Conservation (phyloP, 2,888 invertebrate genomes). For the Pantelozetes paolii region DNA sequence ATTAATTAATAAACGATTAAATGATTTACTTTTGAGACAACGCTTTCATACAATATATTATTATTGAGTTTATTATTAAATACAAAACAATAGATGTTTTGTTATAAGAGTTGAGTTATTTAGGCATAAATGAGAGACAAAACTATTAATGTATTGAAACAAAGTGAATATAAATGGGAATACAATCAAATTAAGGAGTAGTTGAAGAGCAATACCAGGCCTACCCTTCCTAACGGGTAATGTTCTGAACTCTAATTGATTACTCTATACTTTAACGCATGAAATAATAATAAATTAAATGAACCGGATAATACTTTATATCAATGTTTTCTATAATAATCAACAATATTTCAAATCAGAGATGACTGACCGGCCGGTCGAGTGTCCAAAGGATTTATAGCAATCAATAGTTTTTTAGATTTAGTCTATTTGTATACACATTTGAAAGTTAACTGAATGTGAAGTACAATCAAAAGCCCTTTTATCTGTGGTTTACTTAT, state of each 20-base stretch:
- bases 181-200: constrained; percentile 14
- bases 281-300: constrained; percentile 1
- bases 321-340: too few relatives aligned
- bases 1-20: too few relatives aligned
- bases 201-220: not conserved
- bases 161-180: constrained; percentile 3
- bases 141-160: not conserved
- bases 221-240: not conserved
- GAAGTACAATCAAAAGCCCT: too few relatives aligned
- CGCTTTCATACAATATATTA: constrained; percentile 13
- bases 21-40: constrained; percentile 1
- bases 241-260: constrained; percentile 22
- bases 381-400: too few relatives aligned
- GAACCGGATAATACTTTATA: too few relatives aligned
- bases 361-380: too few relatives aligned
- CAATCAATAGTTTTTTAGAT: too few relatives aligned
- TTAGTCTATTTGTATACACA: too few relatives aligned
- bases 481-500: too few relatives aligned
- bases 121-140: constrained; percentile 8
- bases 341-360: too few relatives aligned
- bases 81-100: constrained; percentile 6
- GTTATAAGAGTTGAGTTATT: not conserved
- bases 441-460: too few relatives aligned
- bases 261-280: constrained; percentile 21
- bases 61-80: constrained; percentile 30